Evolutionary conservation across 2,888 invertebrate genomes (phyloP).

Genomic region (Anodontia alba): DNA sequence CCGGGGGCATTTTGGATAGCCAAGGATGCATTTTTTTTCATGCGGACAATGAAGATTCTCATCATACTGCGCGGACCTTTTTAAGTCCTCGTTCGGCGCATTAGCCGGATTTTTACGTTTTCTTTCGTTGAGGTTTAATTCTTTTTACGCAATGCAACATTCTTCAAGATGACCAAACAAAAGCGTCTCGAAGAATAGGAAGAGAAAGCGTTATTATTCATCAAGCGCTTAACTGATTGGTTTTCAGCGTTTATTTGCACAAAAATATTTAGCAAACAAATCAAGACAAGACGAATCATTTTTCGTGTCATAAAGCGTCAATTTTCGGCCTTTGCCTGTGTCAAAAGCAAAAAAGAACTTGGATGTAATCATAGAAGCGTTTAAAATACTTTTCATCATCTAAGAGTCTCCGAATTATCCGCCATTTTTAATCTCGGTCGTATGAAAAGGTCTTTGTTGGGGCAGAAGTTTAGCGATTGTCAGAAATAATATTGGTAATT

Average conservation of each 20-base stretch:
- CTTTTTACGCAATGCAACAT: neutral
- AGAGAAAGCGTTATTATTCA: neutral
- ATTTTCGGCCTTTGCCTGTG: constrained; percentile 48
- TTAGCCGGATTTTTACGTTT: too few relatives aligned
- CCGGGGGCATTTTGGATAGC: too few relatives aligned
- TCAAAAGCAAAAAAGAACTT: constrained; percentile 52
- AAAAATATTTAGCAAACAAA: constrained; percentile 56
- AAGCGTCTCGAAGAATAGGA: neutral
- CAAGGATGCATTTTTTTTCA: too few relatives aligned
- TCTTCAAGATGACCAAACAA: neutral
- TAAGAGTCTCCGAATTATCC: constrained; percentile 47
- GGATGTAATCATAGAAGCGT: constrained; percentile 51
- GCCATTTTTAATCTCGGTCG: constrained; percentile 53
- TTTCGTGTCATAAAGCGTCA: constrained; percentile 62
- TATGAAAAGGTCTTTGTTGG: constrained; percentile 56
- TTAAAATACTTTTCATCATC: constrained; percentile 52
- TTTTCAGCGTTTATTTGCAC: constrained; percentile 55
- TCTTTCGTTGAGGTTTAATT: too few relatives aligned
- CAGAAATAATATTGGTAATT: constrained; percentile 26
- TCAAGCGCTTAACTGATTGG: constrained; percentile 53
- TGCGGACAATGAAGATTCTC: too few relatives aligned
- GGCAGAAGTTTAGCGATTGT: constrained; percentile 50
- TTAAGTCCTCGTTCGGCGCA: too few relatives aligned
- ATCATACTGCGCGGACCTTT: too few relatives aligned
- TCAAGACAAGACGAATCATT: constrained; percentile 52